Evolutionary conservation across 2,797 vertebrate species (phyloP), one percentile per base, ranked within the genome.

Genomic region (Gephyroberyx darwinii): DNA sequence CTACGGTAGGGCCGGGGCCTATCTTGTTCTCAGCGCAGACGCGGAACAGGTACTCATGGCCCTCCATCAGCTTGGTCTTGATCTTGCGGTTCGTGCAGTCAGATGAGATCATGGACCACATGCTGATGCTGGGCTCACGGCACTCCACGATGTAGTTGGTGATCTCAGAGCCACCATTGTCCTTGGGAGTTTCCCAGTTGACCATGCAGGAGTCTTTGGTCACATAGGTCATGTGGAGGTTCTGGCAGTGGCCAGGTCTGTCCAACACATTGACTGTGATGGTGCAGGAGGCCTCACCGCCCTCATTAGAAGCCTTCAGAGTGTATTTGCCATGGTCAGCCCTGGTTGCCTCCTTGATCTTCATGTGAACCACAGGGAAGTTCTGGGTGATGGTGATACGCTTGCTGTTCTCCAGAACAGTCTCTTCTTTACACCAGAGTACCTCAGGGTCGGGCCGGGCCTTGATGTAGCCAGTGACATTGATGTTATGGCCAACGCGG

Each of bases 81-180:
- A 98, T 93, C 86, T 96, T 93, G 64, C 98, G 94, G 80, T 97
- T 99, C 69, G 97, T 97, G 86, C 96, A 95, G 86, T 94, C 94
- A 62, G 97, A 96, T 8, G 96, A 94, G 76, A 99, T 95, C 90
- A 99, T 96, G 54, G 96, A 96, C 98, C 98, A 99, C 70, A 95
- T 91, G 83, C 94, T 96, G 84, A 97, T 89, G 83, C 93, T 99
- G 41, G 98, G 98, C 39, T 99, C 95, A 67, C 98, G 96, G 75
- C 94, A 97, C 86, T 99, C 98, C 71, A 99, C 98, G 57, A 99
- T 98, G 82, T 99, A 99, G 90, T 98, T 98, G 77, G 96, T 99
- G 86, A 99, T 98, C 92, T 99, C 98, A 7, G 96, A 96, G 75
- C 98, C 98, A 71, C 98, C 98, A 0, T 99, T 99, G 91, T 99